Base-by-base conservation (phyloP, 2,888 invertebrate genomes). In the Ctenicera cuprea region DNA sequence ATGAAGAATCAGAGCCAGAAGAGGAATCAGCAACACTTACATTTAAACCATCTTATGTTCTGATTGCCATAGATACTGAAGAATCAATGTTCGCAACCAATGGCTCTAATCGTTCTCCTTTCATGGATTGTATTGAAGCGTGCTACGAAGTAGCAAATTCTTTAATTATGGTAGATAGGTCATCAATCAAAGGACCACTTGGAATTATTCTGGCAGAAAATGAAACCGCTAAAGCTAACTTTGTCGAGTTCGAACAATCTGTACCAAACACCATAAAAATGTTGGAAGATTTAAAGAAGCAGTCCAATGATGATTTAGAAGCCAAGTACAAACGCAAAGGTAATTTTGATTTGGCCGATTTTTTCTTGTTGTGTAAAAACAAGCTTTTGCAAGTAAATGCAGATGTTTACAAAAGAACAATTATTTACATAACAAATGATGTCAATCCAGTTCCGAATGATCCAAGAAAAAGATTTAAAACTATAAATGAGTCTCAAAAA, bases 321-420 rank as follows among this genome's bases (percentile, higher is more conserved):
- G 9, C 41, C 3, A 57, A 65, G 11, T 76, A 70, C 38, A 33
- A 71, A 38, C 76, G 73, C 37, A 38, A 45, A 20, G 57, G 48
- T n/a, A 33, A 63, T 67, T 73, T 73, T 33, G 76, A 76, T 67
- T 59, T 76, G 30, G 76, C 48, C 0, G 73, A 73, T 43, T 76
- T 76, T 14, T 73, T 76, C 30, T 52, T 73, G 26, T 67, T 76
- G 2, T 76, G 73, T 45, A 76, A 71, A 71, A 73, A 73, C 20
- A 73, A 73, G 20, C 52, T 76, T 14, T 8, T 59, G 3, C 14
- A 61, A 5, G 37, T 73, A 48, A 73, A 70, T 65, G 57, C 38
- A 9, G 70, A 71, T 1, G 61, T 41, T 8, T 76, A 67, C 50
- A 76, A 70, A 67, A 61, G 62, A 45, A 73, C 48, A 9, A 50